phyloP scores from a whole-genome alignment of 1,140 invertebrate species.

The Protaetia brevitarsis region DNA sequence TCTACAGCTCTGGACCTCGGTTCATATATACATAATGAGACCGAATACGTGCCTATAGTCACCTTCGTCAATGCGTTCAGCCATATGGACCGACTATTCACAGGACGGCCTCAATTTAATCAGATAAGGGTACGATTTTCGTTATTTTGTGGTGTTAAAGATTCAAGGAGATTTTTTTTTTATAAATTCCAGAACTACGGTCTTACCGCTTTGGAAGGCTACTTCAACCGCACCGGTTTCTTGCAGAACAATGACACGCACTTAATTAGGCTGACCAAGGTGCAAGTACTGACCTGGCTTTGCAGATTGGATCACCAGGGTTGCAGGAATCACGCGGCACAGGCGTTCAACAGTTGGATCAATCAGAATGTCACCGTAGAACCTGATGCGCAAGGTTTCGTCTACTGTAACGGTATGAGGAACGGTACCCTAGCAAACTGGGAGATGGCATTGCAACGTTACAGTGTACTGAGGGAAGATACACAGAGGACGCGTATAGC shows the following conservation, averaged over 20 bases:
- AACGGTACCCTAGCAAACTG: not conserved
- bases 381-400: not conserved
- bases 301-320: not conserved
- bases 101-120: not conserved
- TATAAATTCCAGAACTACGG: not conserved
- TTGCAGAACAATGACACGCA: not conserved
- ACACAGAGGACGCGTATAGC: not conserved
- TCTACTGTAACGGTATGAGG: slow-evolving; percentile 18
- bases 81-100: slow-evolving; percentile 17
- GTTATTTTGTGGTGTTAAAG: no score
- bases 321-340: not conserved
- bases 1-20: slow-evolving; percentile 56
- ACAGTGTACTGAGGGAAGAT: not conserved
- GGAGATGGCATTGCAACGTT: not conserved
- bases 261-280: not conserved
- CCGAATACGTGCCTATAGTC: slow-evolving; percentile 17
- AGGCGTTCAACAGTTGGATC: not conserved
- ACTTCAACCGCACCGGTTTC: not conserved
- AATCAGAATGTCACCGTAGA: not conserved
- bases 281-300: not conserved
- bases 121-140: not conserved
- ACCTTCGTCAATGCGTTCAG: slow-evolving; percentile 15
- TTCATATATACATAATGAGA: slow-evolving; percentile 52
- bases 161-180: no score
- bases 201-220: not conserved